Evolutionary conservation across 2,797 vertebrate species (phyloP), one percentile per base, ranked within the genome.

Genomic region (Siniperca obscura): DNA sequence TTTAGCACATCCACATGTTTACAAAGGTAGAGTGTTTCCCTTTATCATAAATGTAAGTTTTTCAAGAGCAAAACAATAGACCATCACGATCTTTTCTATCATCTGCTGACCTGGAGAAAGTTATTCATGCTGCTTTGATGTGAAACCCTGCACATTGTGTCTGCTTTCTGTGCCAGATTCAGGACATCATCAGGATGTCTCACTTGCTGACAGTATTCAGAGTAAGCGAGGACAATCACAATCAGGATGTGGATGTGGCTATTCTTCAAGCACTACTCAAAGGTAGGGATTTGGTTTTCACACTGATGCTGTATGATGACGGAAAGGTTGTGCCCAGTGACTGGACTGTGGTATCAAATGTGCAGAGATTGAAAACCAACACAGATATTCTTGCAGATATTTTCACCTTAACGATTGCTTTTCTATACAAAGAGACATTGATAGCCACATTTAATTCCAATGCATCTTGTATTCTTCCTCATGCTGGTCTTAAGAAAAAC

Each of bases 251-350:
- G 90, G 98, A 99, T 10, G 95, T 99, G 78, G 97, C 98, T 62
- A 99, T 99, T 89, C 96, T 99, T 22, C 97, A 98, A 83, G 98
- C 98, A 0, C 93, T 99, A 38, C 94, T 99, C 36, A 99, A 99
- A 97, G 98, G 98, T 98, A 70, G 17, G 57, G n/a, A 9, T 7
- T 30, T 25, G 14, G 6, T 21, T 56, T 71, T 68, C 30, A 53
- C 12, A 25, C 17, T n/a, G 56, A 75, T 69, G 6, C 27, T 30
- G 12, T 25, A 55, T 34, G 2, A 76, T 22, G 10, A 44, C 0
- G 0, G 30, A 48, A 70, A 68, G 17, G 40, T 67, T 82, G 36
- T 30, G 64, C 36, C 69, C 78, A 59, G 52, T 16, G 10, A 22
- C 10, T 50, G 17, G 38, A 59, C 8, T 52, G n/a, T 27, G 19